Evolutionary conservation across 2,888 invertebrate genomes (phyloP), one percentile per base, ranked within the genome.

Genomic region (Pammene aurita): DNA sequence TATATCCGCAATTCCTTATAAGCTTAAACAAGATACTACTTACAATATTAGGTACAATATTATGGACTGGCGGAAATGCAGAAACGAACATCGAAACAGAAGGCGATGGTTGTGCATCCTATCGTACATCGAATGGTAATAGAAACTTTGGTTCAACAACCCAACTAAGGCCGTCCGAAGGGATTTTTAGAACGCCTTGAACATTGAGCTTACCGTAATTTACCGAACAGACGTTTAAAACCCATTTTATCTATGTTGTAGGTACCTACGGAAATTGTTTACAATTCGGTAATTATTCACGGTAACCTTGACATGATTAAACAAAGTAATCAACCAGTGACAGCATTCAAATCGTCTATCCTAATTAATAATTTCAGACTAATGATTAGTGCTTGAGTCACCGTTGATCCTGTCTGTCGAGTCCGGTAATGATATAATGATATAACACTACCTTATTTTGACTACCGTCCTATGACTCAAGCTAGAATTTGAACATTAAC

Each of bases 291-390:
- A 58, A 60, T 60, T 62, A 46, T 64, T 46, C 60, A 55, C 54
- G 60, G 46, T 55, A 35, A 60, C 69, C 69, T 65, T 69, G 69
- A 69, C 64, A 34, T 52, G 48, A 11, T 65, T 64, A 44, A 69
- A 50, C 38, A 35, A 34, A 35, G 44, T 50, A 48, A 60, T 38
- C 35, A 52, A 63, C 44, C 35, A 13, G 55, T 60, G 60, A 48
- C 60, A 60, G 64, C n/a, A 65, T 69, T 69, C 13, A 16, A 60
- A 44, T 16, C n/a, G 52, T 16, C n/a, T 26, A 42, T 34, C 60
- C n/a, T 14, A 11, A 48, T 60, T 46, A 58, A 60, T 60, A 55
- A 69, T 38, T 58, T 54, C 52, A 52, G 52, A 60, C 44, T 58
- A 26, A 44, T 16, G 46, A 58, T 64, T 64, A 58, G 13, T 42